Evolutionary conservation across 2,113 vertebrate genomes (phyloP).

Genomic region (Anoura caudifer): DNA sequence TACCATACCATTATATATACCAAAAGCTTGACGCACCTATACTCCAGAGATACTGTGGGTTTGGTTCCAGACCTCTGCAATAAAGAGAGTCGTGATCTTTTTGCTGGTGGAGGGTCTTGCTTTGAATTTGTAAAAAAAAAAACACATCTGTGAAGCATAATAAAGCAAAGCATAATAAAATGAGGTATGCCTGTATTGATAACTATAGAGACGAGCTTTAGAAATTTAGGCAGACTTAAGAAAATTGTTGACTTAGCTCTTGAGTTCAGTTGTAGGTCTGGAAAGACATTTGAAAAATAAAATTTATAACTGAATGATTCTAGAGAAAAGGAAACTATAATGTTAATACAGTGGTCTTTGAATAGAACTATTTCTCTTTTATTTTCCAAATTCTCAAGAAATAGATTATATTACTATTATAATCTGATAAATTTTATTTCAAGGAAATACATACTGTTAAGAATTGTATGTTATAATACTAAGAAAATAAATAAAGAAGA

Average conservation of each 20-base stretch:
- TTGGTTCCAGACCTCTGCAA: not conserved
- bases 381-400: slow-evolving; percentile 2
- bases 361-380: not conserved
- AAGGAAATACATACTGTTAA: not conserved
- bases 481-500: not conserved
- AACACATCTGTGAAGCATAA: not conserved
- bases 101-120: not conserved
- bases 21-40: not conserved
- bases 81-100: not conserved
- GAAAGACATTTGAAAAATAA: not conserved
- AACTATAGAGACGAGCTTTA: not conserved
- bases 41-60: not conserved
- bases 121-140: not conserved
- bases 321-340: not conserved
- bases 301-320: not conserved
- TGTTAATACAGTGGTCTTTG: not conserved
- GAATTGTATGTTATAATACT: not conserved
- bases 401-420: not conserved
- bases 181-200: not conserved
- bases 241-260: not conserved
- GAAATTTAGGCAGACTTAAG: not conserved
- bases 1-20: not conserved
- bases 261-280: not conserved
- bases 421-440: not conserved
- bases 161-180: not conserved